phyloP scores from a whole-genome alignment of 2,888 invertebrate genomes.

The Parnassius glacialis region DNA sequence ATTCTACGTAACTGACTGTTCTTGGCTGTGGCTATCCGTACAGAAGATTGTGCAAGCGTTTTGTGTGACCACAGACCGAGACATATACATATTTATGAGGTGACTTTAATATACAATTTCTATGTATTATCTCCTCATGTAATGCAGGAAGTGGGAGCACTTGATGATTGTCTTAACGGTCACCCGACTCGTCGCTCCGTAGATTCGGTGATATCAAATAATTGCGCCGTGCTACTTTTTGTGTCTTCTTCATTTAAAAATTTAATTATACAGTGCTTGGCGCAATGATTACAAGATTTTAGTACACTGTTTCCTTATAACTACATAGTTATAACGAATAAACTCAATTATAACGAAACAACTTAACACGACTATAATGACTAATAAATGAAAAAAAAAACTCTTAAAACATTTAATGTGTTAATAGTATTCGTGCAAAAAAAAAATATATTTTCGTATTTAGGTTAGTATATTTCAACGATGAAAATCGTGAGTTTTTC shows the following conservation, averaged over 20 bases:
- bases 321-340: not conserved
- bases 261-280: constrained; percentile 31
- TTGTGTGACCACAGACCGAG: constrained; percentile 75
- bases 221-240: constrained; percentile 49
- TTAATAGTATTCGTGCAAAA: not conserved
- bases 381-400: constrained; percentile 3
- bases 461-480: not conserved
- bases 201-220: constrained; percentile 58
- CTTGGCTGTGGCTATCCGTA: constrained; percentile 53
- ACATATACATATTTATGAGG: constrained; percentile 80
- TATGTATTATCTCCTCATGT: constrained; percentile 77
- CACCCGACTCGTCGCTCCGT: constrained; percentile 47
- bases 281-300: constrained; percentile 31
- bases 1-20: constrained; percentile 41
- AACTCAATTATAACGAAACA: constrained; percentile 10
- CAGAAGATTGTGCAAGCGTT: constrained; percentile 76
- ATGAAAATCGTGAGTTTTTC: not conserved
- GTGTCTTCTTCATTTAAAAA: constrained; percentile 28
- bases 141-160: constrained; percentile 73
- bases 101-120: constrained; percentile 79
- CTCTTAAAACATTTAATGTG: constrained; percentile 6
- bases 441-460: not conserved
- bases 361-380: constrained; percentile 10
- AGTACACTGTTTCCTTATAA: constrained; percentile 22
- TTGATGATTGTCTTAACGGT: constrained; percentile 77